phyloP scores from a whole-genome alignment of 2,113 vertebrate species.

The Nothocercus nigrocapillus region DNA sequence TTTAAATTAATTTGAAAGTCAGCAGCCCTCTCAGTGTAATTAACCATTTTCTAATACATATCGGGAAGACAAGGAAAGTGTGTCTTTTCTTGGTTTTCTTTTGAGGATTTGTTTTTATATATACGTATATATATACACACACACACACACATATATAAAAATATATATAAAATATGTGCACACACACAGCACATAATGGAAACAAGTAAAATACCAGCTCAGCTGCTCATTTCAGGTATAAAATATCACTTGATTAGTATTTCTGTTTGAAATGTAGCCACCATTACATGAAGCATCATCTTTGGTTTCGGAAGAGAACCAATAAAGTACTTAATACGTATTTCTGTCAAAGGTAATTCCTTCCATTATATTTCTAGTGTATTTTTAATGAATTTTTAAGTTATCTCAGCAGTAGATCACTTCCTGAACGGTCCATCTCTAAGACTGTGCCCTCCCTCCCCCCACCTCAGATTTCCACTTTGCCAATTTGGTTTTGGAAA shows the following conservation, averaged over 20 bases:
- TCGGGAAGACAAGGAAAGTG: not conserved
- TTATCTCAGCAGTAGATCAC: not conserved
- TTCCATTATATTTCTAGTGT: not conserved
- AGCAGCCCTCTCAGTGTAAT: not conserved
- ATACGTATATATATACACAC: too few relatives aligned
- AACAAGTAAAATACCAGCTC: not conserved
- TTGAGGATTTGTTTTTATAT: not conserved
- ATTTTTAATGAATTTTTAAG: not conserved
- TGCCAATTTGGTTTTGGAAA: not conserved
- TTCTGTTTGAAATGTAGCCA: not conserved
- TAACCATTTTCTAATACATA: not conserved
- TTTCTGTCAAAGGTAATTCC: not conserved
- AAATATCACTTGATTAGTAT: not conserved
- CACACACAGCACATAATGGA: not conserved
- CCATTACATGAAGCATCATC: not conserved
- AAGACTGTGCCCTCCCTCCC: not conserved
- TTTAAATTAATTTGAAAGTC: not conserved
- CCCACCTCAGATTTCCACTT: rapidly evolving
- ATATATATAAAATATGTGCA: too few relatives aligned
- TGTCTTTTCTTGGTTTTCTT: not conserved
- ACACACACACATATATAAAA: too few relatives aligned
- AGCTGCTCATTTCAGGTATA: not conserved
- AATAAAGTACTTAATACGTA: not conserved
- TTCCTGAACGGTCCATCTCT: not conserved
- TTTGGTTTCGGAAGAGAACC: not conserved